Evolutionary conservation across 2,888 invertebrate genomes (phyloP), one percentile per base, ranked within the genome.

Genomic region (Blera fallax): DNA sequence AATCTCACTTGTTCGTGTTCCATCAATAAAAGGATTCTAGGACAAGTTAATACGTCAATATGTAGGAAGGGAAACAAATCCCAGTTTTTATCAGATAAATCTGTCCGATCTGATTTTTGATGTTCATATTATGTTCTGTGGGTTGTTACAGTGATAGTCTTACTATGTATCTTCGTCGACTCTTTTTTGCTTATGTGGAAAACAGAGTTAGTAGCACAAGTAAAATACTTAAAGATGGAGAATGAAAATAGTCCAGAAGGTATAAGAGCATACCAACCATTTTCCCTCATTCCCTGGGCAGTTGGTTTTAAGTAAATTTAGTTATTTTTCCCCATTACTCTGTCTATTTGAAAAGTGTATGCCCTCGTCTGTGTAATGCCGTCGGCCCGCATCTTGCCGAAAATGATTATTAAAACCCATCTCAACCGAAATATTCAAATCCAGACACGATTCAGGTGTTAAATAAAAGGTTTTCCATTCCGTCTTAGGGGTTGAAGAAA

Each of bases 391-490:
- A 48, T 48, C 64, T 32, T 2, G 16, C 29, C 16, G 32, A 14
- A 16, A 54, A 62, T 58, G 16, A 67, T 48, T 32, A 24, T 48
- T 7, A 16, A 62, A 54, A 62, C 37, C 65, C 48, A 78, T 70
- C 69, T 60, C 69, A 70, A 77, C 60, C n/a, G 34, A 62, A 77
- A 70, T 78, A 70, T 78, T 78, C 62, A 78, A 78, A 62, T 78
- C 43, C 62, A 62, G 62, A 62, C 78, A 70, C 52, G 34, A 64
- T 70, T 78, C 78, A 78, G 78, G 78, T 78, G 78, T 78, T 78
- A 62, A 78, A 69, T 52, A 32, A 52, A 48, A 37, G 65, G 48
- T 69, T 73, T 62, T 78, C 21, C 50, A n/a, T 58, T 45, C 14
- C 34, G 4, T 40, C 14, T 34, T 6, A 64, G 37, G 62, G 78